phyloP scores from a whole-genome alignment of 2,113 vertebrate genomes.

The Sula dactylatra region DNA sequence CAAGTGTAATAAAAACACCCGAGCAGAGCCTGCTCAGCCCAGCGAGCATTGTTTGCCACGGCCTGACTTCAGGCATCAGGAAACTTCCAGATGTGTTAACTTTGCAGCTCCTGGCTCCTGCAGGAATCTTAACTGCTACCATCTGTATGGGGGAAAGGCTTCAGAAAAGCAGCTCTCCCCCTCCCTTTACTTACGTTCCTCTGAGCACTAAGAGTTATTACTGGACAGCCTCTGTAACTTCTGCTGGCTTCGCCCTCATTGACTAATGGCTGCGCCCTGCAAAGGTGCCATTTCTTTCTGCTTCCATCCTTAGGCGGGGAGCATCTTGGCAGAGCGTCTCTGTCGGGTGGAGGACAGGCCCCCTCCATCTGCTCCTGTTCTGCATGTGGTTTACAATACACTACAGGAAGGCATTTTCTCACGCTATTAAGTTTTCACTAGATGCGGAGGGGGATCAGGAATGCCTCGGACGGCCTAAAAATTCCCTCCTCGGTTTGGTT shows the following conservation, averaged over 20 bases:
- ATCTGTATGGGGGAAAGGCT: constrained; percentile 21
- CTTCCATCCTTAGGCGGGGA: background rate
- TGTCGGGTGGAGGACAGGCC: accelerated
- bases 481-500: constrained; percentile 21
- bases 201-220: background rate
- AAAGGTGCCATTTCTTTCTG: background rate
- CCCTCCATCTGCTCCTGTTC: constrained; percentile 41
- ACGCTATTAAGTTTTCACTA: constrained; percentile 66
- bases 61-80: constrained; percentile 60
- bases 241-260: background rate
- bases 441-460: constrained; percentile 19
- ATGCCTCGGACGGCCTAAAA: background rate
- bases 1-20: constrained; percentile 59
- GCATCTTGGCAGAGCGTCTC: background rate
- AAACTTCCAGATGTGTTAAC: constrained; percentile 69
- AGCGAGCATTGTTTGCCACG: background rate
- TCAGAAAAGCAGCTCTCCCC: background rate
- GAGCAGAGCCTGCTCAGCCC: constrained; percentile 28
- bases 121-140: constrained; percentile 72
- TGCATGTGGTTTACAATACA: background rate
- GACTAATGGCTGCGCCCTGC: background rate
- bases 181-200: background rate
- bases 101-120: constrained; percentile 56
- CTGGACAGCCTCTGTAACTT: background rate
- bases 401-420: constrained; percentile 61